Evolutionary conservation across 1,140 invertebrate species (phyloP).

Genomic region (Pseudomyrmex concolor): DNA sequence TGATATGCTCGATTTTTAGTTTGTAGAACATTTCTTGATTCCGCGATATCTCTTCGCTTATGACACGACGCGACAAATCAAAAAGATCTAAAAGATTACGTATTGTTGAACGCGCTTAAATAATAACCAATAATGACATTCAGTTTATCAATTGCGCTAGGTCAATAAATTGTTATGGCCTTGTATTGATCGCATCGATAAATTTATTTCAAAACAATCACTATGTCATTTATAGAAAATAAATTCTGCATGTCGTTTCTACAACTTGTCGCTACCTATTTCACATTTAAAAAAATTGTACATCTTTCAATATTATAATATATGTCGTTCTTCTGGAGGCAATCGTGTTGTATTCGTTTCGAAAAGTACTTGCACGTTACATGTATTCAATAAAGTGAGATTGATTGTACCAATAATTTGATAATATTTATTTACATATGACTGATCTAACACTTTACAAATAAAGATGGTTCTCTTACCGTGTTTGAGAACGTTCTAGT

Average conservation of each 20-base stretch:
- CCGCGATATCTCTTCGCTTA: background rate
- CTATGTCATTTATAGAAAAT: slow-evolving; percentile 6
- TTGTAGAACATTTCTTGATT: background rate
- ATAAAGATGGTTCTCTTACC: slow-evolving; percentile 67
- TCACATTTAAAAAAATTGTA: background rate
- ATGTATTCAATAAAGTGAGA: background rate
- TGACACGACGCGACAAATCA: background rate
- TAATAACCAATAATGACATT: slow-evolving; percentile 42
- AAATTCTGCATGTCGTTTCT: background rate
- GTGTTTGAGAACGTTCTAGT: slow-evolving; percentile 69
- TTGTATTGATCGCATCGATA: background rate
- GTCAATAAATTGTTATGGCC: slow-evolving; percentile 48
- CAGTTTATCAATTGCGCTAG: slow-evolving; percentile 20
- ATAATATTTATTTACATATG: background rate
- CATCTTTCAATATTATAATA: background rate
- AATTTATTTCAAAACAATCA: slow-evolving; percentile 30
- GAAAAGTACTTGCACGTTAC: background rate
- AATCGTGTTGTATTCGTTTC: background rate
- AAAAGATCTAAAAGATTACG: slow-evolving; percentile 44
- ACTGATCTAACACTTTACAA: too few species aligned
- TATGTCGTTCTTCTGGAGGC: background rate
- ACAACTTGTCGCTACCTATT: background rate
- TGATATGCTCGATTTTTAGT: background rate
- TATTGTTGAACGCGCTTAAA: slow-evolving; percentile 55
- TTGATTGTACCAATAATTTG: background rate